A percentile compares a stretch with the other conserved stretches of the same genome.
These are phyloP conservation scores for Sebastes steindachneri DNA, from an alignment of 2,797 vertebrate species.

Conservation along the genomic window DNA sequence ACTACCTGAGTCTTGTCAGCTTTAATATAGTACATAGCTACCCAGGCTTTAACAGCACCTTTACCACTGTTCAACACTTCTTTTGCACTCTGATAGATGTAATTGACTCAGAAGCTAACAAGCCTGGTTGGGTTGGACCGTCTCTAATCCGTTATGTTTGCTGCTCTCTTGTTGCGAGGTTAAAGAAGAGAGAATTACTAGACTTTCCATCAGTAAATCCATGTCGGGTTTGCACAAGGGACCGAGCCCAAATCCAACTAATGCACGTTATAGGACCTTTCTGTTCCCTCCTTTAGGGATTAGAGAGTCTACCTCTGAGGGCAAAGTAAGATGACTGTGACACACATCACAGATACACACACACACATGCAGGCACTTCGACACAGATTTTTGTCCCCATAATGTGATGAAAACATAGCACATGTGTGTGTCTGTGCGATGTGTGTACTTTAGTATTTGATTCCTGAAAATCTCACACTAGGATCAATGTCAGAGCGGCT, in stretches of 20 bases:
- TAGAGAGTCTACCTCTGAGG: constrained; percentile 32
- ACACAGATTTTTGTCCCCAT: neutral
- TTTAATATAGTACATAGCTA: neutral
- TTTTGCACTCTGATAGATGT: constrained; percentile 12
- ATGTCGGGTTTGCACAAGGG: constrained; percentile 11
- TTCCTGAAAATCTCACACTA: constrained; percentile 42
- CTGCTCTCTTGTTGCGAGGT: constrained; percentile 15
- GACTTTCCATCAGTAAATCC: constrained; percentile 45
- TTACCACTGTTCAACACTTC: neutral
- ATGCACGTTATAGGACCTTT: constrained; percentile 30
- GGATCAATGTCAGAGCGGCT: constrained; percentile 45
- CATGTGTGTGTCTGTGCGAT: neutral
- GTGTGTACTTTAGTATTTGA: constrained; percentile 9
- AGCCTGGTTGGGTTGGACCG: constrained; percentile 2
- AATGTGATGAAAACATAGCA: neutral
- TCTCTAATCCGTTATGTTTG: constrained; percentile 35
- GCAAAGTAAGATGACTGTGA: constrained; percentile 15
- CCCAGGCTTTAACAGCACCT: neutral
- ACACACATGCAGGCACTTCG: neutral
- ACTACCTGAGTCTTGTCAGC: neutral
- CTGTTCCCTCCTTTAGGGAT: constrained; percentile 36
- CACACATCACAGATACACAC: constrained; percentile 1
- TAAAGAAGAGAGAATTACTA: constrained; percentile 40
- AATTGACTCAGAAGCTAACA: constrained; percentile 37
- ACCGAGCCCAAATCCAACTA: constrained; percentile 46